These are phyloP conservation scores for Tiliqua scincoides DNA, from an alignment of 2,113 vertebrate species.

Conservation along the genomic window DNA sequence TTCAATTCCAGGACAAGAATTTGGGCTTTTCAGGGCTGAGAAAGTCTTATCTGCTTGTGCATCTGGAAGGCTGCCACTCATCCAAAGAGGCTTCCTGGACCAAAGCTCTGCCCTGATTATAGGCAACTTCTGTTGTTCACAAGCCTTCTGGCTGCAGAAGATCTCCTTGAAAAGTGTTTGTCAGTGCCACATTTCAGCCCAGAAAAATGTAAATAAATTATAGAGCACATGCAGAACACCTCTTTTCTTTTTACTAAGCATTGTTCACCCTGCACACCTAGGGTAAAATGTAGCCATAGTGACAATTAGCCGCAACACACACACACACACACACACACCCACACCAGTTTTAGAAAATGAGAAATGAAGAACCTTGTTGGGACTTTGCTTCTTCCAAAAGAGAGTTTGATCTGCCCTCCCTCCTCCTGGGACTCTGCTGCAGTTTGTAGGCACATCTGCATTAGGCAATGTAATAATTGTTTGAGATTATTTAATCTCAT, in stretches of 20 bases:
- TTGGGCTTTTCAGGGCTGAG: not conserved
- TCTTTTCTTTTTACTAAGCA: not conserved
- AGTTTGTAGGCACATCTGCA: slow-evolving; percentile 76
- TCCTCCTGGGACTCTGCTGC: slow-evolving; percentile 61
- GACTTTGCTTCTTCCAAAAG: slow-evolving; percentile 33
- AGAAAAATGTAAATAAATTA: not conserved
- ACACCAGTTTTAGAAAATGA: too few species aligned
- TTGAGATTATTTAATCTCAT: slow-evolving; percentile 82
- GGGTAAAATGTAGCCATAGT: not conserved
- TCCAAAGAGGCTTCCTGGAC: not conserved
- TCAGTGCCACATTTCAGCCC: not conserved
- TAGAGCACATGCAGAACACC: not conserved
- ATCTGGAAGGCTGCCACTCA: not conserved
- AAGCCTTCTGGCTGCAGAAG: too few species aligned
- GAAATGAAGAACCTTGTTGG: slow-evolving; percentile 54
- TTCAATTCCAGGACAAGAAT: not conserved
- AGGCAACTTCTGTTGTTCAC: not conserved
- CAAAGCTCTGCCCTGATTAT: not conserved
- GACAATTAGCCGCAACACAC: too few species aligned
- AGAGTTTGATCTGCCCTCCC: accelerated
- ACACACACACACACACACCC: too few species aligned
- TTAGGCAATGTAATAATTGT: slow-evolving; percentile 73
- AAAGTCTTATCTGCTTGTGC: not conserved
- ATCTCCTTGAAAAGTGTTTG: not conserved
- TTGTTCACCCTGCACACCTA: not conserved